phyloP scores from a whole-genome alignment of 2,888 invertebrate species.

The Argynnis bischoffii region DNA sequence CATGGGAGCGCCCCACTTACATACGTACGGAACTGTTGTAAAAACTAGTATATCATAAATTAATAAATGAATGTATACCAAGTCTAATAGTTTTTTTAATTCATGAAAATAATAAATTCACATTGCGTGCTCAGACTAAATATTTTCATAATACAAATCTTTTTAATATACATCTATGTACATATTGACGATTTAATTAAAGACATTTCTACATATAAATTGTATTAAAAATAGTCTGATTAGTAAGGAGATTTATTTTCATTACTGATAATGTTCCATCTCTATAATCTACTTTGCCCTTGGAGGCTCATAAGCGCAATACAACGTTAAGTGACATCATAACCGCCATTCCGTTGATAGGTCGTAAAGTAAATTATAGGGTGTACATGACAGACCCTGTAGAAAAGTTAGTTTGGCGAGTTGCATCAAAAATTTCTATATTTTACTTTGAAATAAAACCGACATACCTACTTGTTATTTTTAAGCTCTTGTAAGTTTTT shows the following conservation, averaged over 20 bases:
- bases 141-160: too few species aligned
- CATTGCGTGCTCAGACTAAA: too few species aligned
- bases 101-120: too few species aligned
- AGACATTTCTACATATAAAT: background rate
- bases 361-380: slow-evolving; percentile 53
- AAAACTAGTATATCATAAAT: too few species aligned
- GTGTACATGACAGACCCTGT: slow-evolving; percentile 12
- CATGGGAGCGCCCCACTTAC: too few species aligned
- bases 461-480: too few species aligned
- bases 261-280: slow-evolving; percentile 24
- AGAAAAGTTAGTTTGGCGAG: slow-evolving; percentile 22
- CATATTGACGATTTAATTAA: too few species aligned
- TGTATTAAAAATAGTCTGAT: slow-evolving; percentile 11
- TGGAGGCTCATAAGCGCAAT: slow-evolving; percentile 49
- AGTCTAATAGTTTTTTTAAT: too few species aligned
- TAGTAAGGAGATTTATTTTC: slow-evolving; percentile 28
- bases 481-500: too few species aligned
- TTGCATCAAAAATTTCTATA: background rate
- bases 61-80: too few species aligned
- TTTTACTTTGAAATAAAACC: slow-evolving; percentile 4
- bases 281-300: slow-evolving; percentile 45
- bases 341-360: slow-evolving; percentile 50
- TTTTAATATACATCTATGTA: too few species aligned
- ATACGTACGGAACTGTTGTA: too few species aligned
- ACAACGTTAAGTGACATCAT: slow-evolving; percentile 54